Percentiles rank a stretch among this genome's conserved stretches.
These are phyloP conservation scores for Drosophila ustulata DNA, from an alignment of 2,888 invertebrate genomes.

Conservation along the genomic window DNA sequence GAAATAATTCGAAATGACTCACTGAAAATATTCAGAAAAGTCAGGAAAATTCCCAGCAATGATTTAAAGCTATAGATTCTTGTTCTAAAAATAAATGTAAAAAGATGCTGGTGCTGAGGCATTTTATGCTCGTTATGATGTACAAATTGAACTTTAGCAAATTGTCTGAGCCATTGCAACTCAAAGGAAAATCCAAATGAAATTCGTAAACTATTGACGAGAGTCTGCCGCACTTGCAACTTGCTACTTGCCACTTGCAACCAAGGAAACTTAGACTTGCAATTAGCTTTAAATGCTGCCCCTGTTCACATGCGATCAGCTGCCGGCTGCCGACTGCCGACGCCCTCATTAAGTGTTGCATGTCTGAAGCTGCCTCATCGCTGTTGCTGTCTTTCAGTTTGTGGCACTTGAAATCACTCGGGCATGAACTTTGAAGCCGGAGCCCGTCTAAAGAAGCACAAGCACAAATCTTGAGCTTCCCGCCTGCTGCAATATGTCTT, in stretches of 20 bases:
- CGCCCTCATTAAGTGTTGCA: slow-evolving; percentile 80
- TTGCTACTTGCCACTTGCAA: slow-evolving; percentile 31
- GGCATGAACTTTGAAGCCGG: slow-evolving; percentile 72
- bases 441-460: slow-evolving; percentile 50
- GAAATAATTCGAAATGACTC: not conserved
- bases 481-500: not conserved
- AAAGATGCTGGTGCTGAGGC: not conserved
- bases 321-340: slow-evolving; percentile 41
- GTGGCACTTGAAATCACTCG: slow-evolving; percentile 70
- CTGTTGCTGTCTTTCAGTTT: slow-evolving; percentile 34
- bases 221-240: slow-evolving; percentile 28
- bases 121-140: not conserved
- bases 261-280: slow-evolving; percentile 47
- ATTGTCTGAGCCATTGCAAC: slow-evolving; percentile 11
- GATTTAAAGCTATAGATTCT: not conserved
- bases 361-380: slow-evolving; percentile 56
- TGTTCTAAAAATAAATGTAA: not conserved
- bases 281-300: slow-evolving; percentile 66
- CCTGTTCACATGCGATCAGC: slow-evolving; percentile 69
- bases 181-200: slow-evolving; percentile 15
- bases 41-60: not conserved
- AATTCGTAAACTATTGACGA: slow-evolving; percentile 32
- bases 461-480: slow-evolving; percentile 12
- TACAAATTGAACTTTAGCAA: slow-evolving; percentile 7
- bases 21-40: not conserved